phyloP scores from a whole-genome alignment of 2,888 invertebrate species.

The Drosophila emarginata region DNA sequence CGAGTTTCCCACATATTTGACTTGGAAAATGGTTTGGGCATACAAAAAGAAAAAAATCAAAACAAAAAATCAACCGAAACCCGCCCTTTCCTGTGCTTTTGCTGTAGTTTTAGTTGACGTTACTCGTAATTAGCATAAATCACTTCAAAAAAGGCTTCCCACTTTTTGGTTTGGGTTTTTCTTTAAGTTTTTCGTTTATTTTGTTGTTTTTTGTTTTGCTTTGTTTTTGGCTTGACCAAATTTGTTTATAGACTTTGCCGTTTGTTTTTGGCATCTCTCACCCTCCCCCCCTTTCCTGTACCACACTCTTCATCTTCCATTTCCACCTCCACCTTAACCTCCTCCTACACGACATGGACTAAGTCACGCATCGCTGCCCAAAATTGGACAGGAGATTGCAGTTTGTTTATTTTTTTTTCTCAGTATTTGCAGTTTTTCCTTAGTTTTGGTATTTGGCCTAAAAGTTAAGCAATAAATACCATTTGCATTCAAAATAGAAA shows the following conservation, averaged over 20 bases:
- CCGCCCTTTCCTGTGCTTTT: slow-evolving; percentile 65
- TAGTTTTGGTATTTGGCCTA: slow-evolving; percentile 33
- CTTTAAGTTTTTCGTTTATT: neutral
- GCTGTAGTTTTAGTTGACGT: slow-evolving; percentile 54
- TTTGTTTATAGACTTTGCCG: slow-evolving; percentile 73
- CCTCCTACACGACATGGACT: slow-evolving; percentile 67
- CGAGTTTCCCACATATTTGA: slow-evolving; percentile 62
- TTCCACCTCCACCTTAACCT: slow-evolving; percentile 30
- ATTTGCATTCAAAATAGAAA: slow-evolving; percentile 62
- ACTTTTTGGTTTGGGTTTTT: slow-evolving; percentile 8
- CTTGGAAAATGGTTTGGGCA: slow-evolving; percentile 68
- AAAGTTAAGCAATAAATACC: slow-evolving; percentile 72
- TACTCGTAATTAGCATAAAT: slow-evolving; percentile 76
- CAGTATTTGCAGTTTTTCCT: slow-evolving; percentile 38
- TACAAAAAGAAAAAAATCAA: slow-evolving; percentile 29
- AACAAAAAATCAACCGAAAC: neutral
- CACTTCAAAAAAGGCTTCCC: slow-evolving; percentile 76
- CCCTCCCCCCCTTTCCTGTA: slow-evolving; percentile 12
- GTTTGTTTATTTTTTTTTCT: slow-evolving; percentile 9
- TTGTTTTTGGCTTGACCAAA: slow-evolving; percentile 70
- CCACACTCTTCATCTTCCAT: neutral
- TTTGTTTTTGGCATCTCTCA: slow-evolving; percentile 69
- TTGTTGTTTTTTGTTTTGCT: slow-evolving; percentile 46
- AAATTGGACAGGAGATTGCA: slow-evolving; percentile 67
- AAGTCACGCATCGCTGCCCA: slow-evolving; percentile 77